Percentiles rank a stretch among this genome's conserved stretches.
Evolutionary conservation across 2,113 vertebrate genomes (phyloP).

Genomic region (Setophaga petechia): DNA sequence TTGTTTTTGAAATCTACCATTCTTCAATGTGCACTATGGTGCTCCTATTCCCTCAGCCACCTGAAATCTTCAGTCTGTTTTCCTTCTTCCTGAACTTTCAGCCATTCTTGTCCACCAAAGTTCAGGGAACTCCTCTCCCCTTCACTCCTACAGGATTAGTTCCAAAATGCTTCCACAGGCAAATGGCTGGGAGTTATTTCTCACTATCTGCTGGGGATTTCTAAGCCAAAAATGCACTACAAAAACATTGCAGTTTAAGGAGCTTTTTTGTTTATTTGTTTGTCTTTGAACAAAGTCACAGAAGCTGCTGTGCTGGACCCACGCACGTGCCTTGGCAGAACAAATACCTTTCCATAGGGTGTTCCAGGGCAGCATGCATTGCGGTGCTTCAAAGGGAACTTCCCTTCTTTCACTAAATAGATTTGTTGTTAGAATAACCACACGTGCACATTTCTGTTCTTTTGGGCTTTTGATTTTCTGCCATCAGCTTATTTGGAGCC

Average conservation of each 20-base stretch:
- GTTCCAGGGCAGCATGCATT: background rate
- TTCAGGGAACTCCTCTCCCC: background rate
- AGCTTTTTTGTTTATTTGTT: background rate
- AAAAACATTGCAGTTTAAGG: background rate
- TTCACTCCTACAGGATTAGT: background rate
- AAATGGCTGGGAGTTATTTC: background rate
- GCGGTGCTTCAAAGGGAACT: background rate
- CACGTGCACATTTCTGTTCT: background rate
- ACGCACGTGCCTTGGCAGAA: background rate
- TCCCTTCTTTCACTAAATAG: background rate
- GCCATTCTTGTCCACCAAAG: background rate
- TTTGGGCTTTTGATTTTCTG: background rate
- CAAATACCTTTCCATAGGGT: conserved; percentile 11
- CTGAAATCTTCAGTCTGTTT: background rate
- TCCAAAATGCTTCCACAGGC: background rate
- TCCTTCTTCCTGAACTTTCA: background rate
- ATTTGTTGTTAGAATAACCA: background rate
- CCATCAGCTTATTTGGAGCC: background rate
- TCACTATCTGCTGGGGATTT: background rate
- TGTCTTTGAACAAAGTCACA: background rate
- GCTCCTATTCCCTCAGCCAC: background rate
- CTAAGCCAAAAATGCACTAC: background rate
- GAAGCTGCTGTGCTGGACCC: background rate
- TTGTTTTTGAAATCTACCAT: background rate
- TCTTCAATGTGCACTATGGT: background rate